Conservation (phyloP, 2,113 vertebrate genomes). For the Larimichthys crocea region DNA sequence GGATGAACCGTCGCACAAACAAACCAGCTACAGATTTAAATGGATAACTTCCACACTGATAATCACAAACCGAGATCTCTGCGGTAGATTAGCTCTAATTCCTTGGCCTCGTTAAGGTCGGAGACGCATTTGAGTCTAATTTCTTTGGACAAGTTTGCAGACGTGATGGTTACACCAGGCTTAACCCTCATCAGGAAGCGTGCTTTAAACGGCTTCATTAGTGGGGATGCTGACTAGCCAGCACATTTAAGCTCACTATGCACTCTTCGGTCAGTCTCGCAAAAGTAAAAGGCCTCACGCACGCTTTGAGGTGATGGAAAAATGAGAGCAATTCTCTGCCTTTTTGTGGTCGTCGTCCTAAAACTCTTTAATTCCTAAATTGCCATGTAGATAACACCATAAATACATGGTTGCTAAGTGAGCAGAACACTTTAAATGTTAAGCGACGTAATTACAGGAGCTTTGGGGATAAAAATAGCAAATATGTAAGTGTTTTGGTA, state of each 20-base stretch:
- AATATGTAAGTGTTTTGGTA: slow-evolving; percentile 38
- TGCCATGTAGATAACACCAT: slow-evolving; percentile 61
- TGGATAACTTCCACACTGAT: slow-evolving; percentile 63
- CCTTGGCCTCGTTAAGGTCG: slow-evolving; percentile 39
- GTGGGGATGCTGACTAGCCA: slow-evolving; percentile 16
- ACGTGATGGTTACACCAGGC: slow-evolving; percentile 30
- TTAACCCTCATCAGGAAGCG: slow-evolving; percentile 31
- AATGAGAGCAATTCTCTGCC: slow-evolving; percentile 47
- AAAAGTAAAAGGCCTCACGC: neutral
- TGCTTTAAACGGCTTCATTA: slow-evolving; percentile 48
- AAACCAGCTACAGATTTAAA: slow-evolving; percentile 54
- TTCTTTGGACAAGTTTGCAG: slow-evolving; percentile 51
- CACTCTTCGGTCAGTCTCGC: slow-evolving; percentile 14
- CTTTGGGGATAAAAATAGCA: slow-evolving; percentile 57
- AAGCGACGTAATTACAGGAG: slow-evolving; percentile 70
- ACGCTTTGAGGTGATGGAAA: slow-evolving; percentile 55
- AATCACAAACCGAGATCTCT: slow-evolving; percentile 57
- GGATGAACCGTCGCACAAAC: slow-evolving; percentile 28
- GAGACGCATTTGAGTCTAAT: slow-evolving; percentile 44
- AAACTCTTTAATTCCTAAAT: slow-evolving; percentile 71
- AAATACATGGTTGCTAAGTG: slow-evolving; percentile 62
- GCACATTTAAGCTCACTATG: neutral
- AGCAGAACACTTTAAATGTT: slow-evolving; percentile 64
- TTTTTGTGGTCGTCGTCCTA: slow-evolving; percentile 62
- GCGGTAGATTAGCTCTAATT: slow-evolving; percentile 50